Evolutionary conservation across 2,113 vertebrate genomes (phyloP), one percentile per base, ranked within the genome.

Genomic region (Cyprinus carpio): DNA sequence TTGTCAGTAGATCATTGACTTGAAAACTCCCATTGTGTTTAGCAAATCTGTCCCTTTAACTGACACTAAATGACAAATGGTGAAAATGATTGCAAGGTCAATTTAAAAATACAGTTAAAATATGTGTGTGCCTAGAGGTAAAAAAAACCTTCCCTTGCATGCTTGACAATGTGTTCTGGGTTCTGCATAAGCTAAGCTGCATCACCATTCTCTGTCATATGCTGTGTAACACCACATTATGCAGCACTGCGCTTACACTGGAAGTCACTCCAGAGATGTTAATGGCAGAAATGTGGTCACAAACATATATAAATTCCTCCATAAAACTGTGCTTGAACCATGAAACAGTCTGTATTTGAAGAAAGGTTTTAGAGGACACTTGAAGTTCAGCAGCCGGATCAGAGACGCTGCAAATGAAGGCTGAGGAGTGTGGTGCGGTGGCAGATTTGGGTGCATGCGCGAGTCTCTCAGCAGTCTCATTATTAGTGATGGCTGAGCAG

Each of bases 381-480:
- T 23, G 16, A 23, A 18, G 29, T 13, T n/a, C 51, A 15, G 23
- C 5, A 37, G 2, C 54, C 6, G 6, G 18, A 56, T 13, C 27
- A 82, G 46, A 46, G 9, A 6, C 20, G 3, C 2, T 23, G 51
- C 51, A 18, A 18, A 54, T 56, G 18, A 56, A 56, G 18, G 54
- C 67, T 1, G 49, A 7, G 27, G 15, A 46, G 27, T 31, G 29
- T 34, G 43, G 27, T 75, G n/a, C 12, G 77, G 18, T 67, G 25
- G 12, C 20, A 65, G 31, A n/a, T 64, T 49, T 65, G 18, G 8
- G 69, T 80, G 23, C 9, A 49, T 29, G 43, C 7, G 40, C 10
- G 56, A 72, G 54, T 85, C 80, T 64, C 64, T 78, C 43, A 65
- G 46, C 49, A 86, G 72, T 83, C 84, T 78, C 62, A 84, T 88